Base-by-base conservation (phyloP, 2,888 invertebrate species). In the Phragmatobia fuliginosa region DNA sequence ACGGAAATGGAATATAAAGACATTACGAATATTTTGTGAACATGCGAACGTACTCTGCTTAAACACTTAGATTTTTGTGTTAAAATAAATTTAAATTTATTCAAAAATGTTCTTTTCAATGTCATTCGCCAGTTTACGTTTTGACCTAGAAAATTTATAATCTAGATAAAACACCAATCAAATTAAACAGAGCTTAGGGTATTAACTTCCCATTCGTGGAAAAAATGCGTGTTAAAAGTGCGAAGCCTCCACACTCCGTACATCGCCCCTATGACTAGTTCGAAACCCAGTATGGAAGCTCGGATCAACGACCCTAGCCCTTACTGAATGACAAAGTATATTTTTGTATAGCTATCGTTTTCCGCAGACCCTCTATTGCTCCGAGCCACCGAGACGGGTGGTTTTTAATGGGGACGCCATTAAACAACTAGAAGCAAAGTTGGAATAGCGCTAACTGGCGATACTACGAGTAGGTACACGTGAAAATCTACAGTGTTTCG, bases 261-360 rank as follows among this genome's bases (percentile, higher is more conserved):
- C 94, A 90, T 89, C 90, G 92, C 91, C 92, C 14, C 92, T 89
- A 75, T 75, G 83, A 77, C 91, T 88, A 75, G 86, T 87, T 89
- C 87, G 87, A 87, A 87, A 90, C 88, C 83, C 86, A 84, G 87
- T 83, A 82, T 82, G 82, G 77, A 75, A 86, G 86, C 85, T 84
- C 87, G 89, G 94, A 90, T 86, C 94, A 93, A 90, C 88, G 94
- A 94, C 94, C 92, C 86, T 85, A 88, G 91, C 91, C 92, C 92
- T 91, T 91, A 84, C 87, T 88, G 89, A 88, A 90, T 90, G 90
- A 87, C 87, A 85, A 82, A 82, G 84, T 80, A 82, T 80, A 83
- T 85, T 90, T 91, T 90, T 70, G 74, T 81, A 73, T 71, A 75
- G 74, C 74, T 79, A 79, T 74, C 72, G 78, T 72, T 77, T 71